Conservation (phyloP, 2,888 invertebrate genomes). For the Tetrapedia diversipes region DNA sequence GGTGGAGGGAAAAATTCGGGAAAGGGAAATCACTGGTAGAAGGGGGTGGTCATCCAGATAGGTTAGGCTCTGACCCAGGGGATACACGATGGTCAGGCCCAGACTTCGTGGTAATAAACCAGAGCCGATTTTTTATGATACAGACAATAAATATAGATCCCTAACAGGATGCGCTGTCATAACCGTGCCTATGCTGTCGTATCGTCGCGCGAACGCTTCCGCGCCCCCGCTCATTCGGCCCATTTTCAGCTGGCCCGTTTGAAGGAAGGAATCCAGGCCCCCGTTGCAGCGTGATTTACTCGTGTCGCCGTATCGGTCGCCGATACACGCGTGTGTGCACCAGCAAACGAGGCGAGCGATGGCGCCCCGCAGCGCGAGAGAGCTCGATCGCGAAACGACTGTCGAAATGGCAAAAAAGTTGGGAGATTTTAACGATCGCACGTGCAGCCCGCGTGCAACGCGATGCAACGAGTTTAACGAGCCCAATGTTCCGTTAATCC, state of each 20-base stretch:
- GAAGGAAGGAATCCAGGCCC: constrained; percentile 43
- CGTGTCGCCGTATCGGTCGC: constrained; percentile 51
- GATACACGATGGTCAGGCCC: too few species aligned
- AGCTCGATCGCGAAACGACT: constrained; percentile 35
- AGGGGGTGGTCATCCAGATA: too few species aligned
- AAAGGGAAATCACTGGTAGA: too few species aligned
- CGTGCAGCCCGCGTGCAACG: constrained; percentile 39
- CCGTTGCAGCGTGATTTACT: constrained; percentile 55
- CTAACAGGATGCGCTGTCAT: too few species aligned
- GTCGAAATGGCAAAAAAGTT: constrained; percentile 56
- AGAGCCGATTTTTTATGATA: too few species aligned
- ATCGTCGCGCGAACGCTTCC: constrained; percentile 16
- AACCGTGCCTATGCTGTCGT: too few species aligned
- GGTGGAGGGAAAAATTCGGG: too few species aligned
- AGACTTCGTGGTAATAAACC: too few species aligned
- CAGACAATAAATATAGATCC: too few species aligned
- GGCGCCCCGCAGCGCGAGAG: constrained; percentile 58
- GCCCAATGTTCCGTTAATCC: constrained; percentile 57
- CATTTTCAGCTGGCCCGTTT: constrained; percentile 47
- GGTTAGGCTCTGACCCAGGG: too few species aligned
- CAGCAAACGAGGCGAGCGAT: constrained; percentile 51
- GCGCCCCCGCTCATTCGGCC: constrained; percentile 8
- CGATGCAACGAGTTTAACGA: constrained; percentile 52
- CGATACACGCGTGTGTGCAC: constrained; percentile 50
- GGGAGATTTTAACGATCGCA: constrained; percentile 62